Evolutionary conservation across 2,797 vertebrate species (phyloP), one percentile per base, ranked within the genome.

Genomic region (Lepus townsendii): DNA sequence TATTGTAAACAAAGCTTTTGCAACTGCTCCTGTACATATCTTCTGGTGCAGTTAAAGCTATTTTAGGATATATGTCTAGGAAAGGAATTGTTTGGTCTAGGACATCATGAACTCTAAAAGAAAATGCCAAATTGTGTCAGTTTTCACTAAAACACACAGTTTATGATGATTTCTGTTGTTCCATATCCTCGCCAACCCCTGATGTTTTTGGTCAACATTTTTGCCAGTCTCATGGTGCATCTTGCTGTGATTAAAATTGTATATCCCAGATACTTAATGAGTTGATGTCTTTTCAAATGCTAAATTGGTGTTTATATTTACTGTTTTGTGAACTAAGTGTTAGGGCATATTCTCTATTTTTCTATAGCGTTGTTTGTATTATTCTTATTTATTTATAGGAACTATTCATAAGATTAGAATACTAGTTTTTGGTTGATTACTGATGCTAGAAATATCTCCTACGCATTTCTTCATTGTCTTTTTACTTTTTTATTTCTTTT

Each of bases 381-480:
- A 13, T 50, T 93, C 9, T 88, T 91, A 35, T 20, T 73, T 42
- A 82, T 86, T 76, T 84, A 2, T 82, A 89, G 32, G 8, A 83
- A 82, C 26, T 27, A 63, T 50, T 76, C 12, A 35, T 57, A 60
- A 42, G 82, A 72, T 86, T 73, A 63, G 11, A 1, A 38, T 17
- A 66, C 27, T 62, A 27, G 52, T 35, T 94, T 88, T 65, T 92
- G 5, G 54, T 89, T 83, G 63, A 83, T 83, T 62, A 54, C 82
- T 54, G 24, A 69, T 60, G 57, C 4, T 72, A 35, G 6, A 72
- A 26, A 35, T 62, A 72, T 57, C 75, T 90, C 26, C 85, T 83
- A 57, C 54, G 26, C 16, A 78, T 85, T 78, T 88, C 16, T 95
- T 52, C 5, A 2, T 68, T 88, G n/a, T 13, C 4, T 57, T 85